phyloP scores from a whole-genome alignment of 92 coral and sea anemone genomes.

The Pocillopora grandis region DNA sequence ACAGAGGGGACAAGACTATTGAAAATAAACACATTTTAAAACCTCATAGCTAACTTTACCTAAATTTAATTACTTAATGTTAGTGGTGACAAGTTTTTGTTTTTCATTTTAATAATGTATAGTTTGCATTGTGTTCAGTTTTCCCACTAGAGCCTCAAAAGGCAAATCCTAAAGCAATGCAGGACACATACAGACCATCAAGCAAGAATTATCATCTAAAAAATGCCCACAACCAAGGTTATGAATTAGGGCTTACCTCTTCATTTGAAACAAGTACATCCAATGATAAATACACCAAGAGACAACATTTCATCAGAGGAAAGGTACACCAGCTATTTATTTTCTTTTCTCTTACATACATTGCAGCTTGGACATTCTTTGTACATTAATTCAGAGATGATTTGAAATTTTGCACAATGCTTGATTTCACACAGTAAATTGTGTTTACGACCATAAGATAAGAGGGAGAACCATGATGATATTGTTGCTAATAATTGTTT shows the following conservation, averaged over 20 bases:
- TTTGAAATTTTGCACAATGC: too few relatives aligned
- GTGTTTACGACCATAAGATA: too few relatives aligned
- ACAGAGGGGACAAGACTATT: too few relatives aligned
- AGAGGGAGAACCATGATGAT: too few relatives aligned
- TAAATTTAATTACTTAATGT: too few relatives aligned
- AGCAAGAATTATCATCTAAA: slow-evolving; percentile 58
- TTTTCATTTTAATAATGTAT: background rate
- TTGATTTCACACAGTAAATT: too few relatives aligned
- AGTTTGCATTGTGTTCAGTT: slow-evolving; percentile 41
- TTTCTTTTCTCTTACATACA: background rate
- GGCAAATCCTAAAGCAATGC: slow-evolving; percentile 56
- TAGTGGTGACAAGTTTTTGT: background rate
- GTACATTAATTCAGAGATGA: background rate
- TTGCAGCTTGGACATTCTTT: background rate
- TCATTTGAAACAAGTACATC: slow-evolving; percentile 46
- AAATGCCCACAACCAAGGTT: slow-evolving; percentile 73
- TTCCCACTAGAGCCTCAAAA: slow-evolving; percentile 78
- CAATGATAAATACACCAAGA: slow-evolving; percentile 61
- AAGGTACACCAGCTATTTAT: slow-evolving; percentile 48
- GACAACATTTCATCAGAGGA: slow-evolving; percentile 87
- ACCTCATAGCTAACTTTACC: too few relatives aligned
- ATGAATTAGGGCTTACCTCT: slow-evolving; percentile 53
- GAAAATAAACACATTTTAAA: too few relatives aligned
- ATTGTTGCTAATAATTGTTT: too few relatives aligned
- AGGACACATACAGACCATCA: slow-evolving; percentile 43